These are phyloP conservation scores for Lepilemur septentrionalis DNA, from an alignment of 2,797 vertebrate genomes.

Conservation along the genomic window DNA sequence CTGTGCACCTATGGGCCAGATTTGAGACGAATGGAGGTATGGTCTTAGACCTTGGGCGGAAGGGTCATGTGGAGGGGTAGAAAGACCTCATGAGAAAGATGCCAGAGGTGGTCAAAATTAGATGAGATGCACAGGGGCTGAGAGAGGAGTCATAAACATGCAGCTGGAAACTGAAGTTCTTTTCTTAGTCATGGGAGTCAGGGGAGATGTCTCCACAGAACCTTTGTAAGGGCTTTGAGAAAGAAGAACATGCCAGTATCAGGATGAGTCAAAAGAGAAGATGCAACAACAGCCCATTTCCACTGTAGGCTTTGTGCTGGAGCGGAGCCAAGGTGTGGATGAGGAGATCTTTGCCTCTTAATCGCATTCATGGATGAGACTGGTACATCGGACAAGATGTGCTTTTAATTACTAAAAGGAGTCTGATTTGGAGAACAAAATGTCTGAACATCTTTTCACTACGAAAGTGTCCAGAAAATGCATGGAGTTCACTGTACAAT, in stretches of 20 bases:
- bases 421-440: background rate
- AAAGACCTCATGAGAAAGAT: background rate
- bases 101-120: background rate
- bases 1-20: rapidly evolving
- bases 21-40: rapidly evolving
- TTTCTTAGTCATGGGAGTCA: background rate
- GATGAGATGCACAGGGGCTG: background rate
- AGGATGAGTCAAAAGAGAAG: background rate
- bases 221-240: background rate
- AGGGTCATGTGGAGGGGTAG: background rate
- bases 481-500: rapidly evolving
- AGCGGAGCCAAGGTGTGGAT: background rate
- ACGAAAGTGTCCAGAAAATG: background rate
- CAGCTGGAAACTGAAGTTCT: background rate
- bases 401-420: background rate
- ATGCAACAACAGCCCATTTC: rapidly evolving
- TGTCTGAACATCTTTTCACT: background rate
- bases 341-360: background rate
- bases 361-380: background rate
- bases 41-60: background rate
- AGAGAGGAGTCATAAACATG: background rate
- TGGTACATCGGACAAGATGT: rapidly evolving
- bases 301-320: background rate
- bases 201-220: background rate
- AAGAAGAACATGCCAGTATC: background rate